A percentile compares a stretch with the other conserved stretches of the same genome.
Conservation (phyloP, 2,888 invertebrate species). For the Nemapogon koenigi region DNA sequence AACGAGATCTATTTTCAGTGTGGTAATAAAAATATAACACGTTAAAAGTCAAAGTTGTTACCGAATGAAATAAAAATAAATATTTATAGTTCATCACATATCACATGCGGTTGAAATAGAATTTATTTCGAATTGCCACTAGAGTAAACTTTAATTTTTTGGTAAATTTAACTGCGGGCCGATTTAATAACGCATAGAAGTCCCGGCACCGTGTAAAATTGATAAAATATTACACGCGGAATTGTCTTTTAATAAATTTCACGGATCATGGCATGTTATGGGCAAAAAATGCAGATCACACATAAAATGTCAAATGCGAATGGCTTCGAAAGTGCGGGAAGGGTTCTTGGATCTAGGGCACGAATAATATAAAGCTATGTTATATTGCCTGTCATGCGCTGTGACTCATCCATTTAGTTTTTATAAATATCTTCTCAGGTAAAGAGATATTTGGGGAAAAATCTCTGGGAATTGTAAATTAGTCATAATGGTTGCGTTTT, state of each 20-base stretch:
- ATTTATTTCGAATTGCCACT: neutral
- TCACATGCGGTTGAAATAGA: neutral
- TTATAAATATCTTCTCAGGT: no score
- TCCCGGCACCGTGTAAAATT: constrained; percentile 40
- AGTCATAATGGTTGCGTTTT: no score
- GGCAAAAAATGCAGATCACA: constrained; percentile 54
- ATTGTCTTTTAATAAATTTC: constrained; percentile 50
- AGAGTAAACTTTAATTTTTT: constrained; percentile 1
- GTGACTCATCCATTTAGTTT: no score
- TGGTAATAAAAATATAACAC: constrained; percentile 4
- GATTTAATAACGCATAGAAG: constrained; percentile 24
- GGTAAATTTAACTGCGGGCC: constrained; percentile 28
- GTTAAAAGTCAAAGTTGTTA: neutral
- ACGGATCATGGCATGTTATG: constrained; percentile 43
- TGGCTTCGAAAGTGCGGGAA: constrained; percentile 9
- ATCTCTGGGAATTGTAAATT: no score
- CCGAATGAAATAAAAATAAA: neutral
- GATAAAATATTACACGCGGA: constrained; percentile 50
- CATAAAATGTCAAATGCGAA: constrained; percentile 46
- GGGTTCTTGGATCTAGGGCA: constrained; percentile 21
- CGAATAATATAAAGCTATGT: constrained; percentile 40
- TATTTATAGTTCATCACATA: neutral
- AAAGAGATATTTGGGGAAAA: no score
- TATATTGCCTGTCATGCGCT: constrained; percentile 32
- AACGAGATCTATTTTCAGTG: constrained; percentile 5